These are phyloP conservation scores for Paracentrotus lividus DNA, from an alignment of 53 echinoderm and acorn worm genomes.

Conservation along the genomic window DNA sequence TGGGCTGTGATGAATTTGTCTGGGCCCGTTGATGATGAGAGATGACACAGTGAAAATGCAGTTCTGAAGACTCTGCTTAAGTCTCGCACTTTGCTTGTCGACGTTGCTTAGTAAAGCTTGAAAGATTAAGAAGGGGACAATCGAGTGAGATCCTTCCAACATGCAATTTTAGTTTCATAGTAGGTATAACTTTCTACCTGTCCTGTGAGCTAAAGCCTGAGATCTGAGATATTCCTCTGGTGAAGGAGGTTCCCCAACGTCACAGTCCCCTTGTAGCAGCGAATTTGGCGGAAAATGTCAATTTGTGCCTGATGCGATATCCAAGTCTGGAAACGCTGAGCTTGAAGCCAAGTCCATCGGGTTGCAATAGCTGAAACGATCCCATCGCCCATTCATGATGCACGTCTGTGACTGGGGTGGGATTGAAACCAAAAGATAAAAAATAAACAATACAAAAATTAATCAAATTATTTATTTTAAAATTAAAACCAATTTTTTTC, in stretches of 20 bases:
- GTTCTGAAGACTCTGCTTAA: constrained; percentile 92
- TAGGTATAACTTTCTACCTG: constrained; percentile 86
- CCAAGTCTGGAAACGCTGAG: constrained; percentile 95
- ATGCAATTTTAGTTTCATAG: constrained; percentile 90
- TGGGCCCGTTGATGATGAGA: constrained; percentile 66
- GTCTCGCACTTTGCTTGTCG: constrained; percentile 94
- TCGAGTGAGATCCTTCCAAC: constrained; percentile 77
- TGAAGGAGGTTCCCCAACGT: constrained; percentile 89
- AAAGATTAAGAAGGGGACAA: constrained; percentile 91
- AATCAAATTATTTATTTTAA: not conserved
- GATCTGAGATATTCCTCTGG: constrained; percentile 82
- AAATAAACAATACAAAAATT: too few relatives aligned
- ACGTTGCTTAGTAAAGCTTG: constrained; percentile 91
- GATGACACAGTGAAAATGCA: constrained; percentile 80
- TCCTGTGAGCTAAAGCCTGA: constrained; percentile 72
- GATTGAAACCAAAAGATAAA: too few relatives aligned
- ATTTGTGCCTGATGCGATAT: constrained; percentile 98
- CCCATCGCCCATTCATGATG: constrained; percentile 95
- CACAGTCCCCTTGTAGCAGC: constrained; percentile 88
- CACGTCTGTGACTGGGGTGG: constrained; percentile 85
- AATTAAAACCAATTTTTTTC: not conserved
- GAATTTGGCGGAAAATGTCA: constrained; percentile 92
- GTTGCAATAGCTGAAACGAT: constrained; percentile 92
- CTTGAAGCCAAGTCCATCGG: constrained; percentile 99
- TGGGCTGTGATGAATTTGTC: constrained; percentile 66